Evolutionary conservation across 2,888 invertebrate genomes (phyloP).

Genomic region (Notodonta dromedarius): DNA sequence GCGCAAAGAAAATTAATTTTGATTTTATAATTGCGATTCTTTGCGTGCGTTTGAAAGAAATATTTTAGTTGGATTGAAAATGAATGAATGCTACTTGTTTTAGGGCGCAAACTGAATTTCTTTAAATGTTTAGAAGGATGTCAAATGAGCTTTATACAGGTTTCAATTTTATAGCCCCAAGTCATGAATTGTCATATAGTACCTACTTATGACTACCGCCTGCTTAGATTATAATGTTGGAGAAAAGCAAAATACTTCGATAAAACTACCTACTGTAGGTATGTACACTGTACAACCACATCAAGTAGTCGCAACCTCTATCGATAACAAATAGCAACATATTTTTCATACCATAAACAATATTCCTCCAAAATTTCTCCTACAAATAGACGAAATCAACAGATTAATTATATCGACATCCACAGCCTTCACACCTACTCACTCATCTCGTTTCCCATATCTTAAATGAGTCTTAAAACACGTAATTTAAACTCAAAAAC

Average conservation of each 20-base stretch:
- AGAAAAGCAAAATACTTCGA: too few relatives aligned
- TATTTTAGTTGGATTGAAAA: background rate
- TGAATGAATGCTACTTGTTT: background rate
- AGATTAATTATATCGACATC: slow-evolving; percentile 5
- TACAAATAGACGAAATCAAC: background rate
- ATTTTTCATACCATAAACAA: background rate
- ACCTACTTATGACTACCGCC: too few relatives aligned
- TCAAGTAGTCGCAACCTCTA: too few relatives aligned
- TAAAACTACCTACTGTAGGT: too few relatives aligned
- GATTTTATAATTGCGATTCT: slow-evolving; percentile 29
- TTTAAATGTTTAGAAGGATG: too few relatives aligned
- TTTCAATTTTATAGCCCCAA: too few relatives aligned
- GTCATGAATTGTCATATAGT: too few relatives aligned
- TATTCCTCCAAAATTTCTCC: slow-evolving; percentile 26
- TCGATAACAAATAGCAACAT: too few relatives aligned
- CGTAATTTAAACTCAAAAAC: slow-evolving; percentile 28
- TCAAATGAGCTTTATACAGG: too few relatives aligned
- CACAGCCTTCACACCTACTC: slow-evolving; percentile 31
- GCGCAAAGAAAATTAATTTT: slow-evolving; percentile 38
- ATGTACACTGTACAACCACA: too few relatives aligned
- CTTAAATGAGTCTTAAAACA: slow-evolving; percentile 27
- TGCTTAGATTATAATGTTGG: too few relatives aligned
- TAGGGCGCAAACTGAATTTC: too few relatives aligned
- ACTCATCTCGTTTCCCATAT: slow-evolving; percentile 7
- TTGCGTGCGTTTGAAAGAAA: background rate